Conservation (phyloP, 2,888 invertebrate species). For the Bedellia somnulentella region DNA sequence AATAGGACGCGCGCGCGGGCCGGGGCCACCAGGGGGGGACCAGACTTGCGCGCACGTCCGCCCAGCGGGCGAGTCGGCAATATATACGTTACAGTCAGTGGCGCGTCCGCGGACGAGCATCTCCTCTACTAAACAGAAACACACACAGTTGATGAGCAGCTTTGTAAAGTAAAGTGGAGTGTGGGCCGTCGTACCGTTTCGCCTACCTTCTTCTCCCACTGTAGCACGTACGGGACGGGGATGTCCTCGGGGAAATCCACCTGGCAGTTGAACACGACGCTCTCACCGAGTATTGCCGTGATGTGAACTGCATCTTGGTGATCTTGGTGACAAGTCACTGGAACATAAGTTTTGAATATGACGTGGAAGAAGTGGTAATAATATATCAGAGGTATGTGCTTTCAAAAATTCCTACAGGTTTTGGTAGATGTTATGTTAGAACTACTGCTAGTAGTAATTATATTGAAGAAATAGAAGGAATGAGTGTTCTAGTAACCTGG, state of each 20-base stretch:
- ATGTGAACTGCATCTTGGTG: slow-evolving; percentile 93
- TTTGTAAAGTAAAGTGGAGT: slow-evolving; percentile 60
- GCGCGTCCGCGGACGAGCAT: slow-evolving; percentile 48
- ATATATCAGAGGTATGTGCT: slow-evolving; percentile 66
- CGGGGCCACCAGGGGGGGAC: background rate
- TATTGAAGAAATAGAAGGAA: too few species aligned
- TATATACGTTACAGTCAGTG: slow-evolving; percentile 50
- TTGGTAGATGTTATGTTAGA: too few species aligned
- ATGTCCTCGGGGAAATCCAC: slow-evolving; percentile 95
- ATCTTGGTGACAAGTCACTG: slow-evolving; percentile 79
- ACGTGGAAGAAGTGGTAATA: slow-evolving; percentile 56
- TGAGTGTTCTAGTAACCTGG: too few species aligned
- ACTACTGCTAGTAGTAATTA: too few species aligned
- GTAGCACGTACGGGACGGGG: slow-evolving; percentile 95
- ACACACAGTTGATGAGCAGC: slow-evolving; percentile 60
- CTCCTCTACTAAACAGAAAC: slow-evolving; percentile 61
- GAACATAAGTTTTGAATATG: slow-evolving; percentile 47
- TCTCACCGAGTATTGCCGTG: slow-evolving; percentile 95
- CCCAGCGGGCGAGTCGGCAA: slow-evolving; percentile 13
- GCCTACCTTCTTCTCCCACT: slow-evolving; percentile 99
- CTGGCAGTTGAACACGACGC: slow-evolving; percentile 97
- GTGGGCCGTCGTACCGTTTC: slow-evolving; percentile 84
- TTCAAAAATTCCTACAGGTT: too few species aligned
- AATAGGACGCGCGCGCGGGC: slow-evolving; percentile 22
- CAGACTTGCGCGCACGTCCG: background rate